A percentile compares a stretch with the other conserved stretches of the same genome.
Evolutionary conservation across 2,797 vertebrate species (phyloP).

Genomic region (Antrozous pallidus): DNA sequence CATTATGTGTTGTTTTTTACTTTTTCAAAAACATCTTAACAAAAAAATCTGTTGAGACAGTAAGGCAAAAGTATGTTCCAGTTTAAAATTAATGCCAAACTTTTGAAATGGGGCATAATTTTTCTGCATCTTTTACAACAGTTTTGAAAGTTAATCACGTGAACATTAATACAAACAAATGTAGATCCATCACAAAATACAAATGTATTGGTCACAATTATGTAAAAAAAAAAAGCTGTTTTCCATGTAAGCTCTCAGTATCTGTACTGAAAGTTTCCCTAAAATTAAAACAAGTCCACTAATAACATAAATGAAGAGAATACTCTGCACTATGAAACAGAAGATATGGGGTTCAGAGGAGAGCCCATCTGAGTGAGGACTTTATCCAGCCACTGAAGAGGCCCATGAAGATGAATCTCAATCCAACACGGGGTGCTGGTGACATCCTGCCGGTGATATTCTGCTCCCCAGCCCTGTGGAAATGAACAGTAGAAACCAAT

Average conservation of each 20-base stretch:
- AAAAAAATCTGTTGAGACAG: slow-evolving; percentile 61
- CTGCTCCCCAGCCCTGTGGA: slow-evolving; percentile 90
- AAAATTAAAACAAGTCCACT: slow-evolving; percentile 83
- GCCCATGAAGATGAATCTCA: slow-evolving; percentile 93
- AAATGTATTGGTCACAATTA: slow-evolving; percentile 85
- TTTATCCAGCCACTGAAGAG: slow-evolving; percentile 94
- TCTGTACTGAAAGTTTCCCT: slow-evolving; percentile 83
- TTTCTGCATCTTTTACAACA: slow-evolving; percentile 75
- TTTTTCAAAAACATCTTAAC: neutral
- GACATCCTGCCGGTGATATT: slow-evolving; percentile 92
- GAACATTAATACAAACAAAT: slow-evolving; percentile 81
- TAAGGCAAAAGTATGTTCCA: slow-evolving; percentile 73
- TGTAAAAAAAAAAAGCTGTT: slow-evolving; percentile 77
- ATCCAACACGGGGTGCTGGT: slow-evolving; percentile 94
- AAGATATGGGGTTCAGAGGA: slow-evolving; percentile 96
- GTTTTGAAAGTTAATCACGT: slow-evolving; percentile 76
- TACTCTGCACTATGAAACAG: slow-evolving; percentile 92
- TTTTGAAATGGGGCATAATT: slow-evolving; percentile 68
- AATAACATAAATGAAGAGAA: slow-evolving; percentile 73
- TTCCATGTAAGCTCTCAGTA: slow-evolving; percentile 84
- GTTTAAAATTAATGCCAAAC: slow-evolving; percentile 79
- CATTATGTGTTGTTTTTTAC: slow-evolving; percentile 6
- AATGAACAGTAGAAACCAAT: slow-evolving; percentile 21
- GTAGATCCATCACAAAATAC: slow-evolving; percentile 81
- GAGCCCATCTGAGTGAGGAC: slow-evolving; percentile 95